phyloP scores from a whole-genome alignment of 2,797 vertebrate genomes.

The Psittacula echo region DNA sequence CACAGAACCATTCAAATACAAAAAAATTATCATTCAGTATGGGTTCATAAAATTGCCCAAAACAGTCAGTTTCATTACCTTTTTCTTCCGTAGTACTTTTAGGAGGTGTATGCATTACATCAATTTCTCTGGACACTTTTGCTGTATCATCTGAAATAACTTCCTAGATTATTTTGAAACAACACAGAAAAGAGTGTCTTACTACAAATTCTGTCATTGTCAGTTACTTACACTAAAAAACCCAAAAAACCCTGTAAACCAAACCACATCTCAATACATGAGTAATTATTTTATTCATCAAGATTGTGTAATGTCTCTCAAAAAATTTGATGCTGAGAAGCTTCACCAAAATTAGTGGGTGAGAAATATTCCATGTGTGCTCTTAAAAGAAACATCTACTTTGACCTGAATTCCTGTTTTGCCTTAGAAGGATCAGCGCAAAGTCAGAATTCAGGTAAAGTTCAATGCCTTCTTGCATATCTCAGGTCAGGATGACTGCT shows the following conservation, averaged over 20 bases:
- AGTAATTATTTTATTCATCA: not conserved
- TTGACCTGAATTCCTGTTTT: not conserved
- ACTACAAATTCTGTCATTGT: not conserved
- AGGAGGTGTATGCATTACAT: not conserved
- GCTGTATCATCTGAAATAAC: slow-evolving; percentile 20
- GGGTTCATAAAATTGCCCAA: not conserved
- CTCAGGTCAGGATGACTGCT: not conserved
- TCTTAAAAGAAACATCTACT: not conserved
- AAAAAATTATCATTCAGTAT: not conserved
- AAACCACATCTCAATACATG: fast-evolving
- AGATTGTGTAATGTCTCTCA: not conserved
- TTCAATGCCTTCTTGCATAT: not conserved
- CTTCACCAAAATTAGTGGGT: not conserved
- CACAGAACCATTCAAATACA: not conserved
- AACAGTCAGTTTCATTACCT: slow-evolving; percentile 48
- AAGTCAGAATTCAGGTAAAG: not conserved
- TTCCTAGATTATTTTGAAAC: slow-evolving; percentile 62
- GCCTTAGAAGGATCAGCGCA: not conserved
- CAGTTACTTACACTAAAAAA: not conserved
- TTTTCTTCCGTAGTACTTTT: slow-evolving; percentile 47
- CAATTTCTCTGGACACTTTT: slow-evolving; percentile 24
- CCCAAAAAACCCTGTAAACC: not conserved
- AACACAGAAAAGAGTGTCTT: not conserved
- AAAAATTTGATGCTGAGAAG: not conserved
- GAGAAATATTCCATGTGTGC: not conserved